Evolutionary conservation across 2,888 invertebrate genomes (phyloP), one percentile per base, ranked within the genome.

Genomic region (Apamea crenata): DNA sequence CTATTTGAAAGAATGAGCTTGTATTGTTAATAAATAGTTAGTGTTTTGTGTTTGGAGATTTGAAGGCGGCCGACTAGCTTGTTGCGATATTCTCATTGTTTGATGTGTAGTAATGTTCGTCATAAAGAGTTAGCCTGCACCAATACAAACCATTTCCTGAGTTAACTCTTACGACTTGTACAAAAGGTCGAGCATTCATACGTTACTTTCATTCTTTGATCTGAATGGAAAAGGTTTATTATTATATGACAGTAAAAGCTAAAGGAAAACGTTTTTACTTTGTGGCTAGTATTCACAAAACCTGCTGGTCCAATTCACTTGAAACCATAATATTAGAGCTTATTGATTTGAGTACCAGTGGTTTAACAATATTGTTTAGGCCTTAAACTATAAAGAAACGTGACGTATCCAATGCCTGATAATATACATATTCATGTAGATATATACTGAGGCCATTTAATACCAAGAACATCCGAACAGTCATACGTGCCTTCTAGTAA

Each of bases 1-100:
- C 72, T 84, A 81, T 86, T 81, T 86, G 78, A 84, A 71, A 81
- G 86, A 86, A 86, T 84, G 86, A 85, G 81, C 78, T 61, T 77
- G 81, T 77, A 86, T 86, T 86, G 86, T 86, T 86, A 84, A 75
- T 86, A 70, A 83, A 84, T 86, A 59, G 65, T 83, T 73, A 76
- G 44, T 50, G 75, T 83, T 80, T 81, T 84, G 85, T 76, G 50
- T 81, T 77, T 61, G 50, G 59, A 59, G 77, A 66, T 86, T 84
- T 86, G 86, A 86, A 86, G 86, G 84, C 63, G 44, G 53, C 86
- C 86, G 86, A 29, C 81, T 21, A 18, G 73, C 56, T 83, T n/a
- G 85, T 74, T 80, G 70, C 81, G 77, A 68, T 83, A 56, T 82
- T 74, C 81, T 78, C 77, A 84, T 86, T 86, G 86, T 86, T 86